Evolutionary conservation across 2,113 vertebrate genomes (phyloP).

Genomic region (Ptilonorhynchus violaceus): DNA sequence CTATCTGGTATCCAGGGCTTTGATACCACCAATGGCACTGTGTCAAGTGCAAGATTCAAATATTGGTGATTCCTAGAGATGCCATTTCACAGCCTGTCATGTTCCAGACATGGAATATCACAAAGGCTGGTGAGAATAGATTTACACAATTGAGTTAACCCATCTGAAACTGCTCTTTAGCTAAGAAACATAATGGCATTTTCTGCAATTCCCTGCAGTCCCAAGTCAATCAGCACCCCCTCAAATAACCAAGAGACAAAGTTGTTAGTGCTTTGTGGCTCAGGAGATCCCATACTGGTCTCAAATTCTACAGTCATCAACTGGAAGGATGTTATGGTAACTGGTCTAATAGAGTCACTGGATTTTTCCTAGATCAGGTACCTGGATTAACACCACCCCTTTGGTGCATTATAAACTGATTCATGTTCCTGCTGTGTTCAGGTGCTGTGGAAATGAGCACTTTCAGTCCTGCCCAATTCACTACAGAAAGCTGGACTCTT

Average conservation of each 20-base stretch:
- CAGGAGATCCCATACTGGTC: background rate
- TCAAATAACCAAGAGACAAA: background rate
- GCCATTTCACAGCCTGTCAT: background rate
- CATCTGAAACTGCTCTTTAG: background rate
- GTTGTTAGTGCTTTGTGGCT: background rate
- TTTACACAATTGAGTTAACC: background rate
- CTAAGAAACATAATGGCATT: background rate
- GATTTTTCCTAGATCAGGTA: background rate
- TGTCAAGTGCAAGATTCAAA: background rate
- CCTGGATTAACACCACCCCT: background rate
- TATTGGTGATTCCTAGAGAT: background rate
- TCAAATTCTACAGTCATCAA: background rate
- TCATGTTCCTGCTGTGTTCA: background rate
- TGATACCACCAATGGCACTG: background rate
- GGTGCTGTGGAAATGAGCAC: background rate
- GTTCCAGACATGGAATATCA: background rate
- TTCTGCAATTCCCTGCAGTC: background rate
- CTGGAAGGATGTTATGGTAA: background rate
- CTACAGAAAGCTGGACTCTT: background rate
- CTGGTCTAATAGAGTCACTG: background rate
- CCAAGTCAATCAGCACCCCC: background rate
- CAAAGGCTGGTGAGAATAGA: background rate
- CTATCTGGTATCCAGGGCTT: accelerated
- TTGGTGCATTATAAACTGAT: background rate
- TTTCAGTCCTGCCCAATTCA: background rate